Evolutionary conservation across 2,113 vertebrate species (phyloP).

Genomic region (Ptychochromis oligacanthus): DNA sequence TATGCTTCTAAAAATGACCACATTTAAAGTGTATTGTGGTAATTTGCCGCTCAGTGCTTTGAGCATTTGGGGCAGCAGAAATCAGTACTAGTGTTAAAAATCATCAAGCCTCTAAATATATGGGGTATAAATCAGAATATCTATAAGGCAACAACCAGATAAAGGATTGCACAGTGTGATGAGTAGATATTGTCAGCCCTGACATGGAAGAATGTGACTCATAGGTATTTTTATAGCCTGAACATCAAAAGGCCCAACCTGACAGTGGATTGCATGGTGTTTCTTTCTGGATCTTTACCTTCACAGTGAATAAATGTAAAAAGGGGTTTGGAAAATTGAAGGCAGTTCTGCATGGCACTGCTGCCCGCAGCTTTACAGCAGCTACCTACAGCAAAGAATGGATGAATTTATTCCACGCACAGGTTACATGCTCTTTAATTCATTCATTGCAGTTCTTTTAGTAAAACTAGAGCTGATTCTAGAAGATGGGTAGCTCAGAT

Average conservation of each 20-base stretch:
- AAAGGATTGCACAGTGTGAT: background rate
- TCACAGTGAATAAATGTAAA: no score
- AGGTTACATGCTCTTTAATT: background rate
- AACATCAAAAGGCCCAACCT: no score
- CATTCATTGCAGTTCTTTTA: background rate
- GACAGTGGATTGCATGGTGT: no score
- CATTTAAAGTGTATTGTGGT: background rate
- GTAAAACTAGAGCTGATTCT: conserved; percentile 2
- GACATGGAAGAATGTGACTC: background rate
- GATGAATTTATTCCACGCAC: background rate
- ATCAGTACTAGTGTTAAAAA: background rate
- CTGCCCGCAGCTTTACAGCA: background rate
- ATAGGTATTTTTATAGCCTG: background rate
- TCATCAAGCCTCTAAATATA: background rate
- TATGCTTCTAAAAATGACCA: background rate
- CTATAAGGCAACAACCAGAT: background rate
- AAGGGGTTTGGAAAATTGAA: no score
- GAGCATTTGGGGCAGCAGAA: background rate
- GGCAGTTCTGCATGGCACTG: background rate
- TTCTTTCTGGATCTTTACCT: no score
- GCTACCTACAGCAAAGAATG: background rate
- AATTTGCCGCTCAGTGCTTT: background rate
- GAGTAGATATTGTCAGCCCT: background rate
- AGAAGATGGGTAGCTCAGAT: background rate
- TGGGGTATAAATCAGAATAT: background rate